phyloP scores from a whole-genome alignment of 1,140 invertebrate genomes.

The Trichonephila inaurata region DNA sequence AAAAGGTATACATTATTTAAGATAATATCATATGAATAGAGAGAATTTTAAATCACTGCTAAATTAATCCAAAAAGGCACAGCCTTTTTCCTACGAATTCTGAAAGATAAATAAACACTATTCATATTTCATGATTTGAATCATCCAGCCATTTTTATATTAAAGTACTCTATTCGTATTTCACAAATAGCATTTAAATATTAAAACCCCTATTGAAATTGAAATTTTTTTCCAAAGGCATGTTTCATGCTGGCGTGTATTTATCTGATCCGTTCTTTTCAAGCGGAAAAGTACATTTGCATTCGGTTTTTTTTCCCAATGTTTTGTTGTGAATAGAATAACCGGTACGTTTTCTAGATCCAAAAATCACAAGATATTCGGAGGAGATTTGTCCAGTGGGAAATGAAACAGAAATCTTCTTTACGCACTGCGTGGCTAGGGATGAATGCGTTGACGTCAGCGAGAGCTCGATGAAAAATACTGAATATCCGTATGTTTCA shows the following conservation, averaged over 20 bases:
- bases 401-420: conserved; percentile 24
- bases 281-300: background rate
- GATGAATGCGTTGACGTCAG: conserved; percentile 25
- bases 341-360: background rate
- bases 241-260: background rate
- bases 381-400: background rate
- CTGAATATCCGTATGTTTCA: background rate
- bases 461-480: background rate
- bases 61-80: too few species aligned
- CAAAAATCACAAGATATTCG: conserved; percentile 21
- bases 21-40: too few species aligned
- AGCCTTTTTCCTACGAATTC: background rate
- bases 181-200: background rate
- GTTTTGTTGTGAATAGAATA: conserved; percentile 1
- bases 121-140: background rate
- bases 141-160: background rate
- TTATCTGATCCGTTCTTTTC: background rate
- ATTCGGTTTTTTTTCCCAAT: background rate
- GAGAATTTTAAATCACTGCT: too few species aligned
- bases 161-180: background rate
- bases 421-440: background rate
- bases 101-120: background rate
- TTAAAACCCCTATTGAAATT: background rate
- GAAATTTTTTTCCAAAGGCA: background rate
- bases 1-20: too few species aligned